A percentile compares a stretch with the other conserved stretches of the same genome.
phyloP scores from a whole-genome alignment of 2,888 invertebrate genomes.

The Lasius platythorax region DNA sequence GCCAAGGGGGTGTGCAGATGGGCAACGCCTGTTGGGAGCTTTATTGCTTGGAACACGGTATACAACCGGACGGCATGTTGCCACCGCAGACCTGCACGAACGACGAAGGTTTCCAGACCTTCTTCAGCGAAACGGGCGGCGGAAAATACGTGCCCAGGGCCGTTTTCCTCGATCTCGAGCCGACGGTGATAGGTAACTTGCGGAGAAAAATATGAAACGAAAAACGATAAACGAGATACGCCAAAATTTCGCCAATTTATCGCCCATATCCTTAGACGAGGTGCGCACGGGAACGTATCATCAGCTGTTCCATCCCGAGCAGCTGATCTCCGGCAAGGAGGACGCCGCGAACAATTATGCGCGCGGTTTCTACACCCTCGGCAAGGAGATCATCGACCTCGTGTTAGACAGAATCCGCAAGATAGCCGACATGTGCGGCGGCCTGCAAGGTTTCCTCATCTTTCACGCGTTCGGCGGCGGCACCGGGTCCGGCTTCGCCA shows the following conservation, averaged over 20 bases:
- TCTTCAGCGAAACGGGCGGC: slow-evolving; percentile 93
- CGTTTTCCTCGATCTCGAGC: slow-evolving; percentile 95
- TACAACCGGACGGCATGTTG: slow-evolving; percentile 92
- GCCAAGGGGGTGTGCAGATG: slow-evolving; percentile 95
- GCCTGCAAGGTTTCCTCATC: slow-evolving; percentile 88
- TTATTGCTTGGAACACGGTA: slow-evolving; percentile 93
- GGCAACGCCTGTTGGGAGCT: slow-evolving; percentile 95
- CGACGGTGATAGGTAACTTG: slow-evolving; percentile 92
- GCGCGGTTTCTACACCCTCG: slow-evolving; percentile 90
- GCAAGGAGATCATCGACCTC: slow-evolving; percentile 88
- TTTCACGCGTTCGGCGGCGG: slow-evolving; percentile 89
- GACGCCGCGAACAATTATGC: slow-evolving; percentile 91
- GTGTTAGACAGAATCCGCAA: slow-evolving; percentile 88
- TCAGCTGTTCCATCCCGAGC: slow-evolving; percentile 90
- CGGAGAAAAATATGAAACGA: background rate
- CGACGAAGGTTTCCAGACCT: slow-evolving; percentile 89
- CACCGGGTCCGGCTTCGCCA: slow-evolving; percentile 90
- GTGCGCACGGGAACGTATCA: slow-evolving; percentile 88
- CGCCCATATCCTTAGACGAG: slow-evolving; percentile 82
- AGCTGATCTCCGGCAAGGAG: slow-evolving; percentile 90
- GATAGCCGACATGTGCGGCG: slow-evolving; percentile 88
- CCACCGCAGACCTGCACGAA: slow-evolving; percentile 84
- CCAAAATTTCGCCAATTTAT: background rate
- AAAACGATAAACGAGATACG: background rate
- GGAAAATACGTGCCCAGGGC: slow-evolving; percentile 96